phyloP scores from a whole-genome alignment of 1,140 invertebrate species.

The Lutraria rhynchaena region DNA sequence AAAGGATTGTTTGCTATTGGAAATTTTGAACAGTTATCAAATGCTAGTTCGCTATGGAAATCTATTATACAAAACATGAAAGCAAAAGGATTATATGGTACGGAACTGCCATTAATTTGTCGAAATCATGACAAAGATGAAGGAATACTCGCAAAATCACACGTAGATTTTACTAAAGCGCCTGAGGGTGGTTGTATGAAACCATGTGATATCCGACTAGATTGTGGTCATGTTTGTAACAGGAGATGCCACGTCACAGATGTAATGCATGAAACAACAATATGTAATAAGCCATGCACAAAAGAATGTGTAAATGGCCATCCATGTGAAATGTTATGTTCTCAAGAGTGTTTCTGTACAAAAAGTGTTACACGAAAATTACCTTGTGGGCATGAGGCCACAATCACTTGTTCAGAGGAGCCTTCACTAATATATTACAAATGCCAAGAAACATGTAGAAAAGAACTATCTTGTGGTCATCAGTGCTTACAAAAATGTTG shows the following conservation, averaged over 20 bases:
- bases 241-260: slow-evolving; percentile 68
- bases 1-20: slow-evolving; percentile 87
- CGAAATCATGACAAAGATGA: slow-evolving; percentile 77
- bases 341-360: slow-evolving; percentile 7
- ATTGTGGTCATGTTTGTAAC: slow-evolving; percentile 76
- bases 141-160: slow-evolving; percentile 48
- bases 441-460: slow-evolving; percentile 74
- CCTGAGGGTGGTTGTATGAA: slow-evolving; percentile 78
- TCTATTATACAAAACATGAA: slow-evolving; percentile 70
- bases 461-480: slow-evolving; percentile 62
- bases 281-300: slow-evolving; percentile 73
- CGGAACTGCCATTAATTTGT: slow-evolving; percentile 78
- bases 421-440: background rate
- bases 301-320: slow-evolving; percentile 84
- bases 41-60: slow-evolving; percentile 79
- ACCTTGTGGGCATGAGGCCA: background rate
- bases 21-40: slow-evolving; percentile 86
- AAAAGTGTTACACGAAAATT: background rate
- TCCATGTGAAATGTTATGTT: slow-evolving; percentile 62
- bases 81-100: slow-evolving; percentile 56
- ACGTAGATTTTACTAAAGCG: slow-evolving; percentile 72
- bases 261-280: slow-evolving; percentile 61
- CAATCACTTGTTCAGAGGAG: background rate
- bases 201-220: slow-evolving; percentile 70
- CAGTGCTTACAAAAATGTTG: slow-evolving; percentile 68